phyloP scores from a whole-genome alignment of 2,888 invertebrate genomes.

The Spicauda simplicius region DNA sequence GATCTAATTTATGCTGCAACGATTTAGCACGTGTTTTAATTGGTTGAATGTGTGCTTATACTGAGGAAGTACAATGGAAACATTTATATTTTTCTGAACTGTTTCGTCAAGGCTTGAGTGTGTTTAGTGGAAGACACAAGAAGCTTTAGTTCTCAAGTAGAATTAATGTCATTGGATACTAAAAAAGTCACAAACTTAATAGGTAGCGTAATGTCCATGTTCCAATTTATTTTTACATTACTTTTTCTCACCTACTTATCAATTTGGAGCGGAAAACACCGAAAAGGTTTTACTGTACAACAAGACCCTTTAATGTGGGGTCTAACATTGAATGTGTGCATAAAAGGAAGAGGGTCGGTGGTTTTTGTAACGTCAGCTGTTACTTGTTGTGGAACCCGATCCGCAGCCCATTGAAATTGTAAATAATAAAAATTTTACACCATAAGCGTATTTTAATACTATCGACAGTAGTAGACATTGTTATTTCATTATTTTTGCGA shows the following conservation, averaged over 20 bases:
- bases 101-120: too few relatives aligned
- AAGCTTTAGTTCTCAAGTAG: too few relatives aligned
- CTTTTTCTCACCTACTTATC: not conserved
- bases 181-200: too few relatives aligned
- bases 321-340: slow-evolving; percentile 17
- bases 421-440: not conserved
- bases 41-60: too few relatives aligned
- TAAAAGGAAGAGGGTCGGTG: slow-evolving; percentile 58
- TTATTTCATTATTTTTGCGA: not conserved
- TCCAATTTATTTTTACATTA: not conserved
- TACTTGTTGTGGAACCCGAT: slow-evolving; percentile 56
- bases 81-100: too few relatives aligned
- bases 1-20: too few relatives aligned
- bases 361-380: slow-evolving; percentile 77
- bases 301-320: slow-evolving; percentile 14
- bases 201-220: not conserved
- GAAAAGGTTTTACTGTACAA: slow-evolving; percentile 22
- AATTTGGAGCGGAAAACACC: slow-evolving; percentile 7
- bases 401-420: slow-evolving; percentile 40
- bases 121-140: too few relatives aligned
- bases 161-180: too few relatives aligned
- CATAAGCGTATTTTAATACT: not conserved
- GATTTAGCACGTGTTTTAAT: too few relatives aligned
- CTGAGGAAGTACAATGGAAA: too few relatives aligned
- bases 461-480: too few relatives aligned